Evolutionary conservation across 2,888 invertebrate species (phyloP), one percentile per base, ranked within the genome.

Genomic region (Sepioteuthis lessoniana): DNA sequence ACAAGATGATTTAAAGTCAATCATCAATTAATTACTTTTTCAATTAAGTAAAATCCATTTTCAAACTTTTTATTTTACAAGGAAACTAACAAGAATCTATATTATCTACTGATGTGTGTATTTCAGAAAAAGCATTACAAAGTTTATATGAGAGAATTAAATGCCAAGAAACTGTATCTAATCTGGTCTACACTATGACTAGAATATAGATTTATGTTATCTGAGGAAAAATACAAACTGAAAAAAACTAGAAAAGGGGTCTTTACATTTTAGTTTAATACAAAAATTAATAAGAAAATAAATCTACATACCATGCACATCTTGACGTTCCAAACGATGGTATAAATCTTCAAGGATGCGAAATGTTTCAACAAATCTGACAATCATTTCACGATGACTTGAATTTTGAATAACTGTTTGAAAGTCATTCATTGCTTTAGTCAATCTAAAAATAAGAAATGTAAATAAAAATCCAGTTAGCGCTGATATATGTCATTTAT

Each of bases 371-470:
- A 76, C n/a, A 16, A 42, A 38, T 55, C 31, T 50, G 31, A 60
- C n/a, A 55, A 93, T 42, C 93, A 93, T 76, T 93, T 90, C 94
- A 19, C 90, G 90, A 35, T 90, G 13, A 13, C 37, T 94, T 35
- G 94, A 90, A 90, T 94, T 90, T 46, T 93, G 47, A 25, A 93
- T 35, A 16, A 96, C 94, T n/a, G 94, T 95, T 94, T 96, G 96
- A 16, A 96, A 91, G 93, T 96, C 96, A 92, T 94, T 94, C 5
- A 96, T 47, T 0, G 96, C 90, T 93, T 94, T 94, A 0, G 95
- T 95, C 92, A 96, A 93, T 76, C 97, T 97, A 76, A 76, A 76
- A 35, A 76, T n/a, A 35, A 35, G n/a, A 76, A n/a, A 76, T 76
- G 13, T 21, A 55, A 55, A 55, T 25, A 25, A 55, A 55, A 55